These are phyloP conservation scores for Opisthograptis luteolata DNA, from an alignment of 2,888 invertebrate genomes.

Conservation along the genomic window DNA sequence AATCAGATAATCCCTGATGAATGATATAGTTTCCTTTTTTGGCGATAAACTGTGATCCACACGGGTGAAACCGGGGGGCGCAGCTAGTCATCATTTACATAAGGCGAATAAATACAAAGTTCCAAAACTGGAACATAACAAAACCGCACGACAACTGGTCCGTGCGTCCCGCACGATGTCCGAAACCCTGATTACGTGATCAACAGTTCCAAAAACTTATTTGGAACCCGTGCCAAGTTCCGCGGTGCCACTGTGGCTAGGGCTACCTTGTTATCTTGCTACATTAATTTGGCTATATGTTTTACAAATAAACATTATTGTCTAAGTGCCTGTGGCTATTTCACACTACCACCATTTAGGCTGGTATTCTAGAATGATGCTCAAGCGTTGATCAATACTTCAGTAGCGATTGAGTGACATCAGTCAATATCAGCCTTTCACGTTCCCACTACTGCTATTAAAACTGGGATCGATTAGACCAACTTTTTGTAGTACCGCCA, in stretches of 20 bases:
- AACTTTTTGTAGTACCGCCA: too few species aligned
- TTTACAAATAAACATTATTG: conserved; percentile 20
- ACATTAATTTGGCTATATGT: conserved; percentile 31
- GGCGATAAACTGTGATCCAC: neutral
- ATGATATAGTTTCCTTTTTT: too few species aligned
- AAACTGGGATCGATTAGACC: too few species aligned
- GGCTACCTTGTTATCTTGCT: conserved; percentile 33
- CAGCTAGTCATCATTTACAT: neutral
- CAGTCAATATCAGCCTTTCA: too few species aligned
- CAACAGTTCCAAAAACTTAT: conserved; percentile 38
- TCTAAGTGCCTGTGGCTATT: neutral
- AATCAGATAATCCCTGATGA: too few species aligned
- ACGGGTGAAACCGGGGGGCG: too few species aligned
- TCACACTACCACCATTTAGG: neutral
- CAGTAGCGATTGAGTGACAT: too few species aligned
- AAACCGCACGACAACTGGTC: conserved; percentile 30
- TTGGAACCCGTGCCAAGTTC: conserved; percentile 27
- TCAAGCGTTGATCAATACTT: too few species aligned
- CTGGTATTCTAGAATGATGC: too few species aligned
- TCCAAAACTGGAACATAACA: conserved; percentile 26
- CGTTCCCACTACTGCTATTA: too few species aligned
- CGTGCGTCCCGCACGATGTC: conserved; percentile 24
- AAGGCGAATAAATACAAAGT: neutral
- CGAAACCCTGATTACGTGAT: conserved; percentile 37
- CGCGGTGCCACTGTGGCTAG: conserved; percentile 32